These are phyloP conservation scores for Drosophila hamatofila DNA, from an alignment of 2,888 invertebrate species.

Conservation along the genomic window DNA sequence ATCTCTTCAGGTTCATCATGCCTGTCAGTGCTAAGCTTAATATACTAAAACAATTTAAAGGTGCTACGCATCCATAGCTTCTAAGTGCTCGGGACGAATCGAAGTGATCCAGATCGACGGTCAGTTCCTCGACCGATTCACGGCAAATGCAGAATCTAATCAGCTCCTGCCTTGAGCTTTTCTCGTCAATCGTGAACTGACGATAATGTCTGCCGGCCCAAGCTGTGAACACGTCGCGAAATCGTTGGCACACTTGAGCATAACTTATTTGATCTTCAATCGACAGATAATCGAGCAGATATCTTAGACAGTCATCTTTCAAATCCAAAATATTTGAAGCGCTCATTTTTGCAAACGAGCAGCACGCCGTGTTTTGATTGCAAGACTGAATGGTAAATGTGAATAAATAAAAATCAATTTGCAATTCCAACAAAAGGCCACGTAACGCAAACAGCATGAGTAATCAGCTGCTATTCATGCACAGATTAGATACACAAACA, in stretches of 20 bases:
- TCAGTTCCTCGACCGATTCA: constrained; percentile 37
- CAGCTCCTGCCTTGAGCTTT: constrained; percentile 19
- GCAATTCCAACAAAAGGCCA: constrained; percentile 34
- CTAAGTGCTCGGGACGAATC: constrained; percentile 13
- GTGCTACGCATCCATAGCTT: constrained; percentile 18
- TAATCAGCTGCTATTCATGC: constrained; percentile 37
- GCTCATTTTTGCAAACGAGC: constrained; percentile 34
- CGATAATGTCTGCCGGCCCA: constrained; percentile 25
- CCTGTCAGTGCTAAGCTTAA: constrained; percentile 34
- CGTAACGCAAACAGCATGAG: constrained; percentile 55
- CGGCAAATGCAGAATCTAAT: constrained; percentile 53
- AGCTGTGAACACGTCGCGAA: constrained; percentile 53
- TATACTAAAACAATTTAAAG: constrained; percentile 38
- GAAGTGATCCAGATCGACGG: constrained; percentile 55
- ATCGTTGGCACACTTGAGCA: constrained; percentile 53
- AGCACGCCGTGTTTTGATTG: not conserved
- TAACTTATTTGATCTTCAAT: constrained; percentile 43
- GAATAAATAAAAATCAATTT: constrained; percentile 6
- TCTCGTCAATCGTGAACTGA: constrained; percentile 34
- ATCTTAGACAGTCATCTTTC: constrained; percentile 52
- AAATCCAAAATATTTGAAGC: constrained; percentile 45
- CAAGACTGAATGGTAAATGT: constrained; percentile 35
- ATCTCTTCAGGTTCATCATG: constrained; percentile 44
- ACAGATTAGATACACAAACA: constrained; percentile 21
- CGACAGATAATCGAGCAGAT: constrained; percentile 41